Evolutionary conservation across 2,797 vertebrate genomes (phyloP), one percentile per base, ranked within the genome.

Genomic region (Pseudotriccus pelzelni): DNA sequence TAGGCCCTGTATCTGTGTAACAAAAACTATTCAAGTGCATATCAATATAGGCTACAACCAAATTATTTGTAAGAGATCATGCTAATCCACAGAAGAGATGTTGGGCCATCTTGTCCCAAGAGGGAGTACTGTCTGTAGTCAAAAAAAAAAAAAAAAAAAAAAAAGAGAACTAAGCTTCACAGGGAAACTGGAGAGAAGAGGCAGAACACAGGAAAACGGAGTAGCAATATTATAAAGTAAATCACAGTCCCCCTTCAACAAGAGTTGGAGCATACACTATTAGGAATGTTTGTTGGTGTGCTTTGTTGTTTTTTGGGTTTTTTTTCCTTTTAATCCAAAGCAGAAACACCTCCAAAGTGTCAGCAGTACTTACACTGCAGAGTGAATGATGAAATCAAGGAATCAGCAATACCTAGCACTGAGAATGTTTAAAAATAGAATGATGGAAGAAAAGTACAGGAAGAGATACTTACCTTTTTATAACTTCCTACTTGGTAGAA

Each of bases 351-450:
- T 94, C 69, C 32, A 28, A 85, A 66, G 36, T 20, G 34, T 55
- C 76, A 81, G 30, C 17, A 30, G 77, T 90, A 87, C 77, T 94
- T 80, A 75, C 8, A 52, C 77, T 69, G 22, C 32, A 43, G 36
- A 93, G 56, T 53, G 62, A 95, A 63, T 16, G 91, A 97, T 78
- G 78, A 94, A 87, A 88, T 78, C 58, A 94, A 91, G 62, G 80
- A 95, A 90, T 32, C 73, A 67, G 74, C 86, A 87, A 78, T 18
- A 92, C 88, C 49, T 63, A 78, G 43, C 27, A 89, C 5, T 12
- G 32, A 91, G 66, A 92, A 69, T 66, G 30, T 73, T 96, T 96
- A 94, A 96, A 97, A 96, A 89, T 39, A 84, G 72, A 80, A 3
- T 43, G 36, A 74, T 81, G 67, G 43, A 89, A 19, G n/a, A 16